These are phyloP conservation scores for Lycocerus yunnanus DNA, from an alignment of 2,888 invertebrate species.

Conservation along the genomic window DNA sequence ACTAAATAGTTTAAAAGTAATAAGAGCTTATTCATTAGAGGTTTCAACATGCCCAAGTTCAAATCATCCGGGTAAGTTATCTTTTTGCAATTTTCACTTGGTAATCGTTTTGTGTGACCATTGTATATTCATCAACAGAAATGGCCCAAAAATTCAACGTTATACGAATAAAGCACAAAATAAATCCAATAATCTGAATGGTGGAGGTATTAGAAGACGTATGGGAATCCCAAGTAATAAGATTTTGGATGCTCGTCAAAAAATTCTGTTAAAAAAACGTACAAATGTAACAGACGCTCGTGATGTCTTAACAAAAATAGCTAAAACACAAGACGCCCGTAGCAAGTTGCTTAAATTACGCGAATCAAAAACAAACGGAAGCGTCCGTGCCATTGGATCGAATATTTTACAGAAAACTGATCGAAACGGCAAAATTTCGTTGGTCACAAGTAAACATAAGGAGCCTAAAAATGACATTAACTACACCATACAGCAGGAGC, in stretches of 20 bases:
- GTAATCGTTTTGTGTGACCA: not conserved
- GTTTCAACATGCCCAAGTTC: not conserved
- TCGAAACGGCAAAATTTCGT: conserved; percentile 60
- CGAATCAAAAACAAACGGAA: conserved; percentile 56
- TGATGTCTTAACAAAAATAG: conserved; percentile 77
- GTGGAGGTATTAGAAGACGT: conserved; percentile 19
- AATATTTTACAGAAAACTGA: conserved; percentile 59
- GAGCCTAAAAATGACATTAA: conserved; percentile 46
- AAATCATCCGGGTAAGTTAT: not conserved
- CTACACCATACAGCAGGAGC: conserved; percentile 51
- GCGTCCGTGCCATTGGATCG: conserved; percentile 52
- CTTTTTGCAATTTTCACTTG: not conserved
- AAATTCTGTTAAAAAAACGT: conserved; percentile 78
- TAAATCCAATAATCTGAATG: not conserved
- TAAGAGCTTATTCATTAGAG: not conserved
- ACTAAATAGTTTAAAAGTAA: not conserved
- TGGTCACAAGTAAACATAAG: conserved; percentile 57
- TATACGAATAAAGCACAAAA: not conserved
- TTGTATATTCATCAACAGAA: not conserved
- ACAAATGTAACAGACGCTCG: conserved; percentile 78
- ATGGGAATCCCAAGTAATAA: conserved; percentile 23
- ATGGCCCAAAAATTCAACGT: not conserved
- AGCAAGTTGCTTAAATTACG: conserved; percentile 70
- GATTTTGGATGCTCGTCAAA: conserved; percentile 72
- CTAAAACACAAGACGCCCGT: conserved; percentile 76